Evolutionary conservation across 2,888 invertebrate genomes (phyloP).

Genomic region (Hemicrepidius hirtus): DNA sequence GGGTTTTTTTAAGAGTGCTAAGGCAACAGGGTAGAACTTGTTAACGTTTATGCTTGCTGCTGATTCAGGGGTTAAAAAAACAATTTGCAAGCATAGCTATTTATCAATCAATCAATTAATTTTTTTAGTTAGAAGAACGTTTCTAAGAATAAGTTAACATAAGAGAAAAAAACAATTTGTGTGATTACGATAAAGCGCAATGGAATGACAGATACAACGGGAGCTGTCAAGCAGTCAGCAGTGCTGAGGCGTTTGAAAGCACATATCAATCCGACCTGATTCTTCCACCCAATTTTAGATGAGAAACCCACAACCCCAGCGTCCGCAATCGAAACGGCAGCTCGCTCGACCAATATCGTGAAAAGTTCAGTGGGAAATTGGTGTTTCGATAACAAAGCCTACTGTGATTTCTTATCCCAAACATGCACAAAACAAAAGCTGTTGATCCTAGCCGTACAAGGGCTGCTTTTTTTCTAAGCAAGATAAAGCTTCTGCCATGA

Average conservation of each 20-base stretch:
- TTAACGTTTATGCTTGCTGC: too few relatives aligned
- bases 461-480: constrained; percentile 38
- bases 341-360: constrained; percentile 33
- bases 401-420: constrained; percentile 48
- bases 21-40: too few relatives aligned
- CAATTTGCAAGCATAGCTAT: too few relatives aligned
- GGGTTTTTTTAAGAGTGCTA: too few relatives aligned
- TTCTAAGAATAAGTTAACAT: background rate
- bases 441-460: constrained; percentile 41
- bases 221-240: constrained; percentile 16
- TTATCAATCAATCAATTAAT: too few relatives aligned
- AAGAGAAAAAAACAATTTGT: background rate
- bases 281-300: constrained; percentile 40
- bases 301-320: constrained; percentile 31
- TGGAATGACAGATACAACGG: constrained; percentile 25
- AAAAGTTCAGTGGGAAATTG: constrained; percentile 48
- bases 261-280: constrained; percentile 35
- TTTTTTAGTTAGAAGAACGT: too few relatives aligned
- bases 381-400: constrained; percentile 49
- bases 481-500: constrained; percentile 40
- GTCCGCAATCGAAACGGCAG: constrained; percentile 37
- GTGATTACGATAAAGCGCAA: background rate
- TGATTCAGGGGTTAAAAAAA: too few relatives aligned
- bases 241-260: constrained; percentile 20
- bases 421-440: constrained; percentile 47